Evolutionary conservation across 2,797 vertebrate genomes (phyloP).

Genomic region (Lerista edwardsae): DNA sequence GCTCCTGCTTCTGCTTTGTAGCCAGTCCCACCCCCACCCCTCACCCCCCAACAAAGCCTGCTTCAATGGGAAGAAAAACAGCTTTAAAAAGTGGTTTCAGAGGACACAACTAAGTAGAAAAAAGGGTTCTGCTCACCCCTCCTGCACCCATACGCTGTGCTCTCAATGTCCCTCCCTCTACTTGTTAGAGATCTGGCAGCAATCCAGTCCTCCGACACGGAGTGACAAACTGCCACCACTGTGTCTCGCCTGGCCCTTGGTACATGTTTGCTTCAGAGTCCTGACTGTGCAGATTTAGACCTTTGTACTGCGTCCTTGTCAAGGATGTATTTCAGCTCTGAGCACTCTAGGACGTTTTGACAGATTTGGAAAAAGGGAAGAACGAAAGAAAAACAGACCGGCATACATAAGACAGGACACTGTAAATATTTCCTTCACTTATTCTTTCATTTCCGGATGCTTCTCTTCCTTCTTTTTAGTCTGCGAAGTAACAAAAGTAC

Average conservation of each 20-base stretch:
- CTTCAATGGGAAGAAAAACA: background rate
- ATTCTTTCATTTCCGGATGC: background rate
- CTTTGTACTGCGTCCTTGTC: conserved; percentile 36
- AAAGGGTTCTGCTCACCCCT: background rate
- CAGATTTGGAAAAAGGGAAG: conserved; percentile 20
- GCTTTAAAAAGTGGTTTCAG: background rate
- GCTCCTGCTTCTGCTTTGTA: background rate
- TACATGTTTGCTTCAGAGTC: conserved; percentile 11
- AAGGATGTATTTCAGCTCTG: conserved; percentile 20
- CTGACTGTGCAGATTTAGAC: conserved; percentile 43
- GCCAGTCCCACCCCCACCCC: no score
- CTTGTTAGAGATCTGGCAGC: background rate
- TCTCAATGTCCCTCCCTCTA: background rate
- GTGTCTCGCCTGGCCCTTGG: background rate
- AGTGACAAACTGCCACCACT: background rate
- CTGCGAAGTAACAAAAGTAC: background rate
- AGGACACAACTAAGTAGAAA: background rate
- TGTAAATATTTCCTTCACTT: background rate
- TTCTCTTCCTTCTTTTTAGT: background rate
- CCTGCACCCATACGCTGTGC: background rate
- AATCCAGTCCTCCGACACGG: background rate
- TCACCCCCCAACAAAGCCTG: background rate
- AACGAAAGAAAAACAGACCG: background rate
- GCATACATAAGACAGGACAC: background rate
- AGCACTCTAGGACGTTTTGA: conserved; percentile 26